Percentiles rank a stretch among this genome's conserved stretches.
Evolutionary conservation across 1,140 invertebrate species (phyloP).

Genomic region (Meloidogyne hapla): DNA sequence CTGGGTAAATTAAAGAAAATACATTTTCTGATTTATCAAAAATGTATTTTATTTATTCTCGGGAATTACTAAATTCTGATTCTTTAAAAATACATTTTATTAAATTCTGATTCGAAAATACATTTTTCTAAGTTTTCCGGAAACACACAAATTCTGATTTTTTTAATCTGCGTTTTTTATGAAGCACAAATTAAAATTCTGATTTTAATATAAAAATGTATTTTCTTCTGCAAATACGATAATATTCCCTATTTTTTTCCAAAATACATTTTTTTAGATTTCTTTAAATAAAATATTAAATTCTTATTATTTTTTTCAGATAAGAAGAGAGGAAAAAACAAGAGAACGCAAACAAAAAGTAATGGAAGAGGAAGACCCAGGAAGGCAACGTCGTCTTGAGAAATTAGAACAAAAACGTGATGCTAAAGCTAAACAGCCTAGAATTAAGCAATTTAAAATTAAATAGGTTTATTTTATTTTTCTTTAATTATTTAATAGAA

Average conservation of each 20-base stretch:
- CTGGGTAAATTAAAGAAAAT: too few relatives aligned
- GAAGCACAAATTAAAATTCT: too few relatives aligned
- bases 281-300: neutral
- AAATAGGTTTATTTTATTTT: conserved; percentile 30
- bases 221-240: too few relatives aligned
- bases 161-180: too few relatives aligned
- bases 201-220: too few relatives aligned
- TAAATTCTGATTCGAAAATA: too few relatives aligned
- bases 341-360: conserved; percentile 87
- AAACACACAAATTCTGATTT: too few relatives aligned
- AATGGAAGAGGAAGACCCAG: conserved; percentile 74
- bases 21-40: neutral
- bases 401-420: conserved; percentile 52
- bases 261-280: too few relatives aligned
- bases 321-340: conserved; percentile 80
- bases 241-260: neutral
- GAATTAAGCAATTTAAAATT: conserved; percentile 49
- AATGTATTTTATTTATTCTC: neutral
- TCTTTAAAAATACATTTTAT: too few relatives aligned
- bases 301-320: conserved; percentile 70
- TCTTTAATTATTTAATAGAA: too few relatives aligned
- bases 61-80: too few relatives aligned
- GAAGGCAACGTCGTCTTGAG: conserved; percentile 49
- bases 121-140: too few relatives aligned
- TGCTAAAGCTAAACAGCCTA: conserved; percentile 45